Conservation (phyloP, 2,888 invertebrate genomes). For the Abrostola triplasia region DNA sequence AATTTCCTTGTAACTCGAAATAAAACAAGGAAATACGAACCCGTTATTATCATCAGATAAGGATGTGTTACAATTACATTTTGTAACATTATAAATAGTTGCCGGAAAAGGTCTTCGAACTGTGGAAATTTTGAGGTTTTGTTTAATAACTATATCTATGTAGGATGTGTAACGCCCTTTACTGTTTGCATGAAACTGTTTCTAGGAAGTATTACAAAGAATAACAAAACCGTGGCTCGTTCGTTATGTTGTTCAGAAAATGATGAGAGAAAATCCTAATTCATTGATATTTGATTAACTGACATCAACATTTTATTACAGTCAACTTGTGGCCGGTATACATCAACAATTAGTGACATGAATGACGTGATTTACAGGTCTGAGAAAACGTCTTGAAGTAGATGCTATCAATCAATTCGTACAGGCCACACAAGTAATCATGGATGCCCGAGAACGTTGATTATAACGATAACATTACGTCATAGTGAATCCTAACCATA, state of each 20-base stretch:
- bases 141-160: constrained; percentile 33
- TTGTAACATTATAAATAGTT: constrained; percentile 31
- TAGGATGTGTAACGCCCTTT: constrained; percentile 30
- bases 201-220: constrained; percentile 24
- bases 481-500: no score
- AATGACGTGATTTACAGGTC: no score
- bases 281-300: no score
- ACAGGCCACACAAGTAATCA: no score
- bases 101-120: constrained; percentile 39
- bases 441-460: no score
- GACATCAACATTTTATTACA: no score
- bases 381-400: no score
- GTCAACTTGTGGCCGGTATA: no score
- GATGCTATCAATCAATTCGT: no score
- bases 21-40: constrained; percentile 44
- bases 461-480: no score
- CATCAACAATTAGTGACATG: no score
- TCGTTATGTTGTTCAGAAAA: background rate
- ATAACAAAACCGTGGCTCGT: background rate
- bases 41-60: constrained; percentile 45
- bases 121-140: constrained; percentile 43
- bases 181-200: constrained; percentile 4
- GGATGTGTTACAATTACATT: constrained; percentile 16
- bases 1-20: constrained; percentile 30
- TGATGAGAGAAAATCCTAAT: background rate